Conservation (phyloP, 1,140 invertebrate species). For the Caenorhabditis elegans region DNA sequence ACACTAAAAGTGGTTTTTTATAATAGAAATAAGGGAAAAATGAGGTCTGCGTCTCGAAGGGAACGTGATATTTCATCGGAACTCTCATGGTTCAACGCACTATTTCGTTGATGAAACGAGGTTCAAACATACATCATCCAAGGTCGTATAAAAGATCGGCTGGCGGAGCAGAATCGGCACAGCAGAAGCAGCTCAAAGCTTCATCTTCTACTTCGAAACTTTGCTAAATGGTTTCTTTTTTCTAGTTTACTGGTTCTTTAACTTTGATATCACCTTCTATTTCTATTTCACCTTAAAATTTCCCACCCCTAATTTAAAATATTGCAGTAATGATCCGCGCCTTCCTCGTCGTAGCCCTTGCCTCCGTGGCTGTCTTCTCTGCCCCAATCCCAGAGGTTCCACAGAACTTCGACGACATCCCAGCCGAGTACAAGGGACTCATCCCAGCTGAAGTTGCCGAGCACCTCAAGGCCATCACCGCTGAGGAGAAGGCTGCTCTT, state of each 20-base stretch:
- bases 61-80: not conserved
- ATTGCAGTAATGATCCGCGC: constrained; percentile 22
- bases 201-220: not conserved
- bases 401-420: constrained; percentile 39
- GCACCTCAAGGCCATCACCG: constrained; percentile 45
- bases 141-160: not conserved
- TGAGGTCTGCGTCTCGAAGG: not conserved
- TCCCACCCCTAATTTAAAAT: too few species aligned
- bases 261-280: not conserved
- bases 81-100: not conserved
- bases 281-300: not conserved
- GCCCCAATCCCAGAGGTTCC: constrained; percentile 32
- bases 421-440: constrained; percentile 37
- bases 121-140: not conserved
- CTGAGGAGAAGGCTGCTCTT: constrained; percentile 46
- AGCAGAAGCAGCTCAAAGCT: not conserved
- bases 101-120: not conserved
- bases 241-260: not conserved
- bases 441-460: constrained; percentile 44
- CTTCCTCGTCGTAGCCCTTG: constrained; percentile 12
- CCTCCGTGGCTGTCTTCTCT: constrained; percentile 27
- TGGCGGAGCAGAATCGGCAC: not conserved
- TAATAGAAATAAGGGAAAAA: not conserved
- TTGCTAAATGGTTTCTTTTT: not conserved
- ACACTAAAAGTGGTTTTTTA: not conserved